Evolutionary conservation across 1,140 invertebrate species (phyloP).

Genomic region (Apocrypta bakeri): DNA sequence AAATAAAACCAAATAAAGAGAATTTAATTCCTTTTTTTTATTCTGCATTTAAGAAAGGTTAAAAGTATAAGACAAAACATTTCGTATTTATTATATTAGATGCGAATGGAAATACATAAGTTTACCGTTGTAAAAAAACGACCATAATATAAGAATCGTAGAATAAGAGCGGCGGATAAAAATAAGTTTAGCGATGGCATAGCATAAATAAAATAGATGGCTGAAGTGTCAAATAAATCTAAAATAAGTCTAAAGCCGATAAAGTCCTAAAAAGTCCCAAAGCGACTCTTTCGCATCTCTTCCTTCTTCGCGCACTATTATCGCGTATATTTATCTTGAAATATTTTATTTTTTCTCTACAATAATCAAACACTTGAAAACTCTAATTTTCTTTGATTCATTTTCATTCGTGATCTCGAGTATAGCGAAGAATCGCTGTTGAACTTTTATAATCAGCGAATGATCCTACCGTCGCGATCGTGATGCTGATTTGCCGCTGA

Average conservation of each 20-base stretch:
- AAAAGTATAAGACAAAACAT: no score
- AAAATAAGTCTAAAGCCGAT: background rate
- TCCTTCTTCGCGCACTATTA: no score
- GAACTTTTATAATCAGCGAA: slow-evolving; percentile 28
- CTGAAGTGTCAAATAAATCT: background rate
- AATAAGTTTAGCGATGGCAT: background rate
- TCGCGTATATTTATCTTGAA: no score
- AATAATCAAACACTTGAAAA: background rate
- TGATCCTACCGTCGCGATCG: slow-evolving; percentile 10
- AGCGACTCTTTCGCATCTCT: background rate
- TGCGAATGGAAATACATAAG: no score
- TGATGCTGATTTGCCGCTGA: no score
- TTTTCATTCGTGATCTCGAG: background rate
- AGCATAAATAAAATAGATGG: background rate
- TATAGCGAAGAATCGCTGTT: background rate
- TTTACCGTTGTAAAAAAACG: no score
- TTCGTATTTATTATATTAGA: no score
- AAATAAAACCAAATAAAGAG: no score
- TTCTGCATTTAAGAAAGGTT: no score
- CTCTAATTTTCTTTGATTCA: background rate
- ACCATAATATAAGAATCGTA: no score
- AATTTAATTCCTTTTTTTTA: no score
- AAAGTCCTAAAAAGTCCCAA: background rate
- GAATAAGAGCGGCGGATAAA: background rate
- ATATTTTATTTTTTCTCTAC: no score